Evolutionary conservation across 2,888 invertebrate species (phyloP), one percentile per base, ranked within the genome.

Genomic region (Drosophila lacicola): DNA sequence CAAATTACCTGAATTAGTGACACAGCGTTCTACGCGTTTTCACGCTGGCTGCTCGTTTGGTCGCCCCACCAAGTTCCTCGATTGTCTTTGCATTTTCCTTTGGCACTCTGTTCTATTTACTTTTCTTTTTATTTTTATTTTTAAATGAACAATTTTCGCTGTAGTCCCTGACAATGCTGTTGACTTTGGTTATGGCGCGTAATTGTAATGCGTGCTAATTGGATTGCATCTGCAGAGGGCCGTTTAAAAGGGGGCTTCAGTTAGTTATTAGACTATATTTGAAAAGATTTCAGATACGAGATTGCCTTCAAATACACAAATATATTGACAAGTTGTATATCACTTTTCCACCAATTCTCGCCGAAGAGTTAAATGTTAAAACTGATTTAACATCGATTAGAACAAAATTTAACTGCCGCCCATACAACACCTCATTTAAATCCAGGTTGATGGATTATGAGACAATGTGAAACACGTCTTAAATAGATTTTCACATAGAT

Each of bases 1-100:
- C 85, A 85, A 85, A 85, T 85, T 88, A 85, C 85, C 85, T 87
- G 84, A 84, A 88, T 88, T 85, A 85, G 81, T 80, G 87, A 76
- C 80, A 83, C 79, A 68, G 69, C 82, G 66, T 80, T 80, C 78
- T 79, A 57, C 71, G 74, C 68, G 64, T 72, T 74, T 71, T 69
- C 60, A 46, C 61, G 39, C 66, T 50, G 36, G 21, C 68, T 75
- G 68, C 70, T 65, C 62, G 17, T 70, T 75, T 70, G 25, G 49
- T 56, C 47, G 11, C 9, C 42, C 49, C 39, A 34, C 51, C 41
- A 50, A 34, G 66, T 56, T 9, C 2, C 45, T 53, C 34, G 33
- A 34, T 51, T 51, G 17, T 25, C n/a, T 49, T 37, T 29, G 10
- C 39, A n/a, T 42, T 10, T 63, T 53, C 29, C 13, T 42, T 41